Evolutionary conservation across 2,888 invertebrate species (phyloP), one percentile per base, ranked within the genome.

Genomic region (Glyphotaelius pellucidus): DNA sequence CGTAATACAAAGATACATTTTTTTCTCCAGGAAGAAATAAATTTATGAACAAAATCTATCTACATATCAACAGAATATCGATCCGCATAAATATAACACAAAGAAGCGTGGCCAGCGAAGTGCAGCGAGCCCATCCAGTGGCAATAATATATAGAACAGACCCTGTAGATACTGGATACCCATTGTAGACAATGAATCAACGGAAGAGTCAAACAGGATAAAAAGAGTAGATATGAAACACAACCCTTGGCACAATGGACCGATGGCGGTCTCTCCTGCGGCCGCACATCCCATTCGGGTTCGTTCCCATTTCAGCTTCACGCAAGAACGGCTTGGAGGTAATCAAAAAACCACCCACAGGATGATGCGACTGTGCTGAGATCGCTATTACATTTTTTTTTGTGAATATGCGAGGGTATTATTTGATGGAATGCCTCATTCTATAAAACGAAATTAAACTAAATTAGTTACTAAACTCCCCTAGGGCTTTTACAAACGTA

Each of bases 291-390:
- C 47, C 42, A 52, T 31, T 87, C 47, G 87, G 87, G 67, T 67
- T 87, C 87, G 52, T 52, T 52, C 14, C 79, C 88, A 32, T 19
- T 32, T 32, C 35, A 38, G 67, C 79, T 89, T 91, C 88, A 88
- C 83, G 90, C 87, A 67, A 87, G 90, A 90, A 81, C 83, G 80
- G 42, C 87, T 67, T 86, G 87, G 88, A 90, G 90, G 90, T 92
- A 92, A 92, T 92, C 90, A 90, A 90, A 90, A 92, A 90, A 67
- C 67, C 25, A 67, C 67, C 67, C 67, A n/a, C 67, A 67, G 67
- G 67, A 67, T n/a, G 67, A 25, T 67, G 67, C 67, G 67, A 67
- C 67, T 25, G 67, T 7, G 67, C 67, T 67, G 67, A 67, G 67
- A 25, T 52, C 19, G 1, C 4, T 67, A 67, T 67, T 67, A 67